phyloP scores from a whole-genome alignment of 2,113 vertebrate species.

The Lycocorax pyrrhopterus region DNA sequence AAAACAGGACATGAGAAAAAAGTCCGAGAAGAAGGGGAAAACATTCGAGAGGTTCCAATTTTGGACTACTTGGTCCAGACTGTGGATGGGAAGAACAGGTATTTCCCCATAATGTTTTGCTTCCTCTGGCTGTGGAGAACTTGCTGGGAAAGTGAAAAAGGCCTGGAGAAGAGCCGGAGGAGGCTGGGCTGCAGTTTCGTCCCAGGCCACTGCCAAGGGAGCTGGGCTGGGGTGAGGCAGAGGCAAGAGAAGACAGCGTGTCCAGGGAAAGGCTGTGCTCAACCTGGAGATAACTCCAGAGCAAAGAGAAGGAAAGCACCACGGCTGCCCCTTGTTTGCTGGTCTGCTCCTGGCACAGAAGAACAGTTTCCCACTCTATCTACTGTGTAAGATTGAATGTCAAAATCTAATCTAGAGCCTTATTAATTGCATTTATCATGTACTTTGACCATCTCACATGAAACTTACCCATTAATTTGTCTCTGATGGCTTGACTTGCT shows the following conservation, averaged over 20 bases:
- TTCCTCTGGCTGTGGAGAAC: background rate
- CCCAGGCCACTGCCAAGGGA: background rate
- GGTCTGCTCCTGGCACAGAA: background rate
- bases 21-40: background rate
- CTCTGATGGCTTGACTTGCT: background rate
- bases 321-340: fast-evolving
- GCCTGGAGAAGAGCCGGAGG: background rate
- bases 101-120: background rate
- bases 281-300: background rate
- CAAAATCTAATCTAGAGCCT: background rate
- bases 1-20: background rate
- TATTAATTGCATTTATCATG: conserved; percentile 25
- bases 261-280: background rate
- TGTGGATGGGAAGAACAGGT: background rate
- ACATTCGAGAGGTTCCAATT: background rate
- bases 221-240: background rate
- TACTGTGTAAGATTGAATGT: background rate
- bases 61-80: background rate
- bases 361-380: background rate
- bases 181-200: background rate
- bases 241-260: background rate
- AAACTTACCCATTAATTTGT: background rate
- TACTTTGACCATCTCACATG: background rate
- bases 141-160: background rate
- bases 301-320: background rate